Percentiles rank a stretch among this genome's conserved stretches.
These are phyloP conservation scores for Pararge aegeria DNA, from an alignment of 1,140 invertebrate species.

Conservation along the genomic window DNA sequence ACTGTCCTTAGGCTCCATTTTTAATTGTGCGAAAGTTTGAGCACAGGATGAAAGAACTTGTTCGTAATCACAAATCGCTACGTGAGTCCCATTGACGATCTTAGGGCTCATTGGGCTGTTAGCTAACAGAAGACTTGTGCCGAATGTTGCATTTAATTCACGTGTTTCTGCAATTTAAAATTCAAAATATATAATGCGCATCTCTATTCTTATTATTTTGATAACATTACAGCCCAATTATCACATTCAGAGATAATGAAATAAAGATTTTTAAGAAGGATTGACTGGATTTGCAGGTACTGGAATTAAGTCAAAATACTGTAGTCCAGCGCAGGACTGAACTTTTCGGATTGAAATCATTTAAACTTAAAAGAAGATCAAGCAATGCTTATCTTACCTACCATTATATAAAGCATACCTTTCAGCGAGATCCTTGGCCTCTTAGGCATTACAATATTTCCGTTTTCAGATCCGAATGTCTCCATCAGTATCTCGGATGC, in stretches of 20 bases:
- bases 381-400: too few species aligned
- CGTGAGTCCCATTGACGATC: conserved; percentile 97
- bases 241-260: too few species aligned
- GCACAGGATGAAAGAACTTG: conserved; percentile 90
- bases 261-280: too few species aligned
- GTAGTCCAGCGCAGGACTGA: too few species aligned
- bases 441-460: conserved; percentile 77
- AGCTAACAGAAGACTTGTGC: conserved; percentile 94
- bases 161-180: conserved; percentile 84
- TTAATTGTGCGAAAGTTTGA: conserved; percentile 85
- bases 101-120: conserved; percentile 98
- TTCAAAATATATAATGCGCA: background rate
- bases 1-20: conserved; percentile 86
- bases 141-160: conserved; percentile 91
- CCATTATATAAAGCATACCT: conserved; percentile 79
- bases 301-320: too few species aligned
- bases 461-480: conserved; percentile 77
- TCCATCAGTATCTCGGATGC: conserved; percentile 86
- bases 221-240: background rate
- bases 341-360: too few species aligned
- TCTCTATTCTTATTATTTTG: background rate
- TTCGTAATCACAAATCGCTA: conserved; percentile 95
- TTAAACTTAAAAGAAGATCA: too few species aligned
- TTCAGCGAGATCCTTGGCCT: conserved; percentile 86
- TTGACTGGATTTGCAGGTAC: background rate